Percentiles rank a stretch among this genome's conserved stretches.
These are phyloP conservation scores for Pollenia labialis DNA, from an alignment of 2,888 invertebrate species.

Conservation along the genomic window DNA sequence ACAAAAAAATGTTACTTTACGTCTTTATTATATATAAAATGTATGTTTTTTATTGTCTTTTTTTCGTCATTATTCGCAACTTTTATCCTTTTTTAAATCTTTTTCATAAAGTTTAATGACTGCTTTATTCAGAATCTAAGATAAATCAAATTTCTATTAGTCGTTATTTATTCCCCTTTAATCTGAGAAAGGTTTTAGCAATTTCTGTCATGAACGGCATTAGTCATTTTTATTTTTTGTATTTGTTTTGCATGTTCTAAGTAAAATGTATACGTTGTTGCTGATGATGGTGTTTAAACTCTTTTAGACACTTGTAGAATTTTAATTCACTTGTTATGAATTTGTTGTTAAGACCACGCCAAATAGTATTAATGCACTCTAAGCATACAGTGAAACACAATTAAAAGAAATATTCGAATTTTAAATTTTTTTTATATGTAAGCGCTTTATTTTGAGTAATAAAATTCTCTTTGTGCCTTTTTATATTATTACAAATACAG, in stretches of 20 bases:
- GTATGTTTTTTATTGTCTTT: no score
- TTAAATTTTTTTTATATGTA: no score
- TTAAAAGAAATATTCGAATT: neutral
- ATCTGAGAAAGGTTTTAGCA: neutral
- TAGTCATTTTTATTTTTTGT: neutral
- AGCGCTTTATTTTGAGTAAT: no score
- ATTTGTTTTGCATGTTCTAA: constrained; percentile 36
- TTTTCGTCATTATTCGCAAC: neutral
- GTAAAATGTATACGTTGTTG: constrained; percentile 7
- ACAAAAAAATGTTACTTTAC: no score
- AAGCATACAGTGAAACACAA: neutral
- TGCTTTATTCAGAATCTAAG: constrained; percentile 26
- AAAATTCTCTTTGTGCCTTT: no score
- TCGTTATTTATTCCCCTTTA: constrained; percentile 40
- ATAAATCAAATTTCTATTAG: constrained; percentile 36
- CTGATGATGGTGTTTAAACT: constrained; percentile 48
- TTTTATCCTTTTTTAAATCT: neutral
- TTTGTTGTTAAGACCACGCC: constrained; percentile 15
- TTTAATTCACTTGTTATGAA: constrained; percentile 45
- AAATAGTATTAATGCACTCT: constrained; percentile 15
- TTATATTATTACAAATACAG: no score
- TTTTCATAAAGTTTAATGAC: constrained; percentile 21
- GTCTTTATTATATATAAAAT: no score
- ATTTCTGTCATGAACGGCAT: constrained; percentile 8
- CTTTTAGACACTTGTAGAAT: constrained; percentile 51